Base-by-base conservation (phyloP, 2,797 vertebrate species). In the Yasuhikotakia modesta region DNA sequence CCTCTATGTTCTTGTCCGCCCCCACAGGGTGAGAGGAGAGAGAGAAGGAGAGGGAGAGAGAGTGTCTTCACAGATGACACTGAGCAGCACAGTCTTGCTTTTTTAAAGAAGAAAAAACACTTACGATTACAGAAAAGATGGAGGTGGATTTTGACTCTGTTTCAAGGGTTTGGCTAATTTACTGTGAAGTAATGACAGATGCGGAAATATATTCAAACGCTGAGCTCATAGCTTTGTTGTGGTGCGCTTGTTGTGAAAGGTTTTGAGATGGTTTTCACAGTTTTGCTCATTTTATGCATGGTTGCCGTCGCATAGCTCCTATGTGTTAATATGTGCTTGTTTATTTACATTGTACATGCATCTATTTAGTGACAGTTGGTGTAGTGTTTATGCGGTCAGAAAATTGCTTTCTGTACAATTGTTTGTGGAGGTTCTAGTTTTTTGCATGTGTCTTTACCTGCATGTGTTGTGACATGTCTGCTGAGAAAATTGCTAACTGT, bases 111-210 rank as follows among this genome's bases (percentile, higher is more conserved):
- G 52, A 27, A 71, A 63, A 74, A 32, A 30, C 71, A 39, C 35
- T 71, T 65, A 83, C 70, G 39, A 69, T 53, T 76, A 60, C 5
- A 74, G 17, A 75, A 22, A 61, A 64, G 27, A 58, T 70, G 45
- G 45, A 70, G 79, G 76, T 57, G 77, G 78, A 64, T 77, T 75
- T 81, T 53, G 68, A 53, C 27, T 72, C 30, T 83, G 60, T 70
- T 64, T 3, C 32, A 24, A 24, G 53, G 50, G 58, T 76, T 70
- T 48, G 43, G 52, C 67, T 74, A 68, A 76, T 79, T 76, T 72
- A 53, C 64, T 52, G 68, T 78, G 79, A 71, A 71, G 60, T 80
- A 75, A 73, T 83, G 81, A 79, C 71, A 81, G 61, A 73, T 32
- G 69, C 45, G 76, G 69, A 73, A 76, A 76, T 79, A 61, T 32